These are phyloP conservation scores for Vannuccia rotundouncinata DNA, from an alignment of 2,888 invertebrate species.

Conservation along the genomic window DNA sequence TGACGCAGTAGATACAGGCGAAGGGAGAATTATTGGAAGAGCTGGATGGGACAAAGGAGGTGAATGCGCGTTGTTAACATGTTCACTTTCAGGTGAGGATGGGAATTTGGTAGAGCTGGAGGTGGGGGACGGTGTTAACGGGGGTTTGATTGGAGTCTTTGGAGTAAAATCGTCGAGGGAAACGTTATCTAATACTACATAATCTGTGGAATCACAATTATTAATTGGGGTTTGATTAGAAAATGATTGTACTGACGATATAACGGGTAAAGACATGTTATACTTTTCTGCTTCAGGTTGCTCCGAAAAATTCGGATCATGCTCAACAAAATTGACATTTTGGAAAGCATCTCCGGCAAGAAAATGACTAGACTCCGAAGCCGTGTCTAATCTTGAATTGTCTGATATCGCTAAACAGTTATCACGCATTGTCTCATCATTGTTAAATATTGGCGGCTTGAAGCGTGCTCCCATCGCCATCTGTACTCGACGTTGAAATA, in stretches of 20 bases:
- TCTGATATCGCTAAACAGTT: neutral
- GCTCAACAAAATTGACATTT: neutral
- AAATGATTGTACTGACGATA: neutral
- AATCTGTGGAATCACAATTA: neutral
- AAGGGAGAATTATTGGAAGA: neutral
- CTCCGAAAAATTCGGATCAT: neutral
- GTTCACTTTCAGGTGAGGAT: neutral
- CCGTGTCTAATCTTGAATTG: neutral
- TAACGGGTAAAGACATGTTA: neutral
- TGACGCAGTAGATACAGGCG: neutral
- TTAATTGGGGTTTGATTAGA: neutral
- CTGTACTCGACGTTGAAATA: neutral
- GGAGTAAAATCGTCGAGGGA: neutral
- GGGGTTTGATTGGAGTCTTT: neutral
- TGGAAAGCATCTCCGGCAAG: neutral
- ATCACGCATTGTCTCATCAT: neutral
- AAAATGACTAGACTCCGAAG: neutral
- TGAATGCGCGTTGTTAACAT: neutral
- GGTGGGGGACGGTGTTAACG: neutral
- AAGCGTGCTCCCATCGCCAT: conserved; percentile 1
- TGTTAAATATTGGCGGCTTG: neutral
- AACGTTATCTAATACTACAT: neutral
- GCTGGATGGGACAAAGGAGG: neutral
- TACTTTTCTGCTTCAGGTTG: neutral
- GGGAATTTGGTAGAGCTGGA: neutral